Percentiles rank a stretch among this genome's conserved stretches.
These are phyloP conservation scores for Hydropotes inermis DNA, from an alignment of 2,113 vertebrate genomes.

Conservation along the genomic window DNA sequence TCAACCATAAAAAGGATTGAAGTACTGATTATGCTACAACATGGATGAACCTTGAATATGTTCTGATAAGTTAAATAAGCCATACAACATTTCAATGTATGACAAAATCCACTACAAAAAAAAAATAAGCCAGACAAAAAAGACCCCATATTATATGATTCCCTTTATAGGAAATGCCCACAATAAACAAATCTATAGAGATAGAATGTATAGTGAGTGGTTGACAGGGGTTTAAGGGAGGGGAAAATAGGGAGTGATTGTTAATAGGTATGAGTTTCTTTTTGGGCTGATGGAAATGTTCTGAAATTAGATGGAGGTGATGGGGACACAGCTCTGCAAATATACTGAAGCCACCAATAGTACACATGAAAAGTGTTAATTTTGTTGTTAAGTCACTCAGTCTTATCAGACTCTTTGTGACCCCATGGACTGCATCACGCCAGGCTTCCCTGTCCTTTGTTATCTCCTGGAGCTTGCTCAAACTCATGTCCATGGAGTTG, in stretches of 20 bases:
- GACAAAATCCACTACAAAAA: too few relatives aligned
- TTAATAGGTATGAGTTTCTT: not conserved
- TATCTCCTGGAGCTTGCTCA: not conserved
- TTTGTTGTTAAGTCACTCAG: not conserved
- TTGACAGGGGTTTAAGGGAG: not conserved
- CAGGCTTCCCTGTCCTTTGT: not conserved
- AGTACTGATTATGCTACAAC: not conserved
- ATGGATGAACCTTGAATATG: not conserved
- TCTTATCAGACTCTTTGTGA: not conserved
- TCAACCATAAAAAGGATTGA: not conserved
- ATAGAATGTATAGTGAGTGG: not conserved
- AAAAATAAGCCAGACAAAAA: not conserved
- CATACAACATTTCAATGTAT: too few relatives aligned
- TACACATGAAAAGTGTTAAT: not conserved
- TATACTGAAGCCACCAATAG: not conserved
- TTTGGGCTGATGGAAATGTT: not conserved
- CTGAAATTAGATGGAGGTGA: not conserved
- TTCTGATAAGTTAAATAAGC: not conserved
- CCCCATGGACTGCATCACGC: not conserved
- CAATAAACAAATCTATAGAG: not conserved
- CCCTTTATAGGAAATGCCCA: not conserved
- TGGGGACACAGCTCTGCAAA: not conserved
- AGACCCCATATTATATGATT: not conserved
- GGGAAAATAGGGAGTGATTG: not conserved
- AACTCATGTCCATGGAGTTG: fast-evolving